phyloP scores from a whole-genome alignment of 2,797 vertebrate genomes.

The Acomys russatus region DNA sequence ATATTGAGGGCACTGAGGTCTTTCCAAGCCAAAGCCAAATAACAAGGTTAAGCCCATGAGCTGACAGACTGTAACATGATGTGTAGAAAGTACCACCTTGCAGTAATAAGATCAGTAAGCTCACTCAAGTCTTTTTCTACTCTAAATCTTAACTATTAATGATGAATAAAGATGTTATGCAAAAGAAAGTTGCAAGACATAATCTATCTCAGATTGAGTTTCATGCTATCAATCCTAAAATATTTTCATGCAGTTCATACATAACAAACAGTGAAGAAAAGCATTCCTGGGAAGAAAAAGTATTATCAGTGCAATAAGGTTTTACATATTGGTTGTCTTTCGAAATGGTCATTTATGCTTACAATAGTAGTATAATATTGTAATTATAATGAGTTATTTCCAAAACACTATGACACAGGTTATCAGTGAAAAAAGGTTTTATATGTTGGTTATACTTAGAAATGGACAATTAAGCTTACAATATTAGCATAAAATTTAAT shows the following conservation, averaged over 20 bases:
- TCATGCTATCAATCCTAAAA: neutral
- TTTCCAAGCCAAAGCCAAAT: conserved; percentile 54
- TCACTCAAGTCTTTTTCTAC: neutral
- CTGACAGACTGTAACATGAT: conserved; percentile 33
- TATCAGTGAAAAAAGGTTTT: no score
- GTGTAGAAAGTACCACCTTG: conserved; percentile 60
- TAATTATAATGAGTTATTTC: neutral
- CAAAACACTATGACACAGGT: neutral
- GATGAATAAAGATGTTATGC: neutral
- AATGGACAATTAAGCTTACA: no score
- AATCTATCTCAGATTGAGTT: neutral
- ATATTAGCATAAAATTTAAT: no score
- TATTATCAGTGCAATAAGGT: neutral
- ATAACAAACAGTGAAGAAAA: neutral
- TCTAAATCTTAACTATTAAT: neutral
- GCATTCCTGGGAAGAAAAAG: neutral
- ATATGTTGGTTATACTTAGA: no score
- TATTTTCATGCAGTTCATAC: neutral
- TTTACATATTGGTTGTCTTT: neutral
- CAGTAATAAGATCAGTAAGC: neutral
- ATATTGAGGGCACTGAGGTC: conserved; percentile 35
- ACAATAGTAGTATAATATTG: neutral
- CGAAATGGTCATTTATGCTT: neutral
- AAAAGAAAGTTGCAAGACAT: neutral
- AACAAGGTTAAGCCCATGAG: conserved; percentile 62